These are phyloP conservation scores for Drosophila saltans DNA, from an alignment of 1,140 invertebrate genomes.

Conservation along the genomic window DNA sequence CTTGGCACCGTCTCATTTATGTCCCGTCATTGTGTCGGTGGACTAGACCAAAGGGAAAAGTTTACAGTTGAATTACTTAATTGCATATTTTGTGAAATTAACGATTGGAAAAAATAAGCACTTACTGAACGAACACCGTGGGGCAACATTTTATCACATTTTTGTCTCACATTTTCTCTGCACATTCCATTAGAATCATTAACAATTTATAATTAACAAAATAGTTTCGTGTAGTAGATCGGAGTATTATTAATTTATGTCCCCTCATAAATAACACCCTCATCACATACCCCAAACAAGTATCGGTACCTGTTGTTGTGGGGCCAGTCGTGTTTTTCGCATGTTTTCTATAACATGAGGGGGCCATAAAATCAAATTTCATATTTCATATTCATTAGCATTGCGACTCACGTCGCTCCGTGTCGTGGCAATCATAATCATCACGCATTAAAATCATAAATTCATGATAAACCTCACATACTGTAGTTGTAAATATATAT, in stretches of 20 bases:
- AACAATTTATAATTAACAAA: conserved; percentile 26
- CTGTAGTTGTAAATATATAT: conserved; percentile 30
- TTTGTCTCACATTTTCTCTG: not conserved
- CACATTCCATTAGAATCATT: conserved; percentile 20
- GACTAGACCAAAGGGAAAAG: conserved; percentile 27
- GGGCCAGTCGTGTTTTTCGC: conserved; percentile 53
- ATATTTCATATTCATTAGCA: conserved; percentile 64
- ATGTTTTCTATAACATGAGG: conserved; percentile 60
- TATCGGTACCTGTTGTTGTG: conserved; percentile 24
- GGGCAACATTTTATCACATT: conserved; percentile 11
- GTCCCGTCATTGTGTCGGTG: conserved; percentile 44
- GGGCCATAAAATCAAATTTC: conserved; percentile 73
- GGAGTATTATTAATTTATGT: conserved; percentile 50
- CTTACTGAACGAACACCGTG: not conserved
- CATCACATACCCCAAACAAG: conserved; percentile 62
- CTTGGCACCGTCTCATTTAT: conserved; percentile 35
- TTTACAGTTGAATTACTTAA: conserved; percentile 65
- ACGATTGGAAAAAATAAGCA: conserved; percentile 57
- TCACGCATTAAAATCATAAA: conserved; percentile 76
- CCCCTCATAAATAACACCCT: conserved; percentile 61
- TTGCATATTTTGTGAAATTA: conserved; percentile 72
- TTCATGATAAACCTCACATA: conserved; percentile 48
- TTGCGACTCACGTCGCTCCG: conserved; percentile 61
- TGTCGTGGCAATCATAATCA: conserved; percentile 53
- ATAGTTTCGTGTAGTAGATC: conserved; percentile 15